phyloP scores from a whole-genome alignment of 2,888 invertebrate species.

The Diaphora mendica region DNA sequence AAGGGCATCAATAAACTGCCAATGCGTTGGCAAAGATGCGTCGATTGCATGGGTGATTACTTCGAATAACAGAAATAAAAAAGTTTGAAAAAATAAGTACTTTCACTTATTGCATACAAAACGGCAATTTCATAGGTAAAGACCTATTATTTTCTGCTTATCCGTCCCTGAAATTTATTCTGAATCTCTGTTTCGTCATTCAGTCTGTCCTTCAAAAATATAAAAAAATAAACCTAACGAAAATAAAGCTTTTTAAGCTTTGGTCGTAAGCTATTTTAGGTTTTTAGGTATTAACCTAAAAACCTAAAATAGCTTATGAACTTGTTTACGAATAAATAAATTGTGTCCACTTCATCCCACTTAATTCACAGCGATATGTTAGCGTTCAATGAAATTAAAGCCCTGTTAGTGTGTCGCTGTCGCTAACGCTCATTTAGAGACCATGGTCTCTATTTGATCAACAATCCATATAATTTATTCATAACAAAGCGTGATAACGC shows the following conservation, averaged over 20 bases:
- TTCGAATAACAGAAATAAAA: too few relatives aligned
- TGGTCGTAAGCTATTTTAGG: too few relatives aligned
- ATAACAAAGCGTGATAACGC: constrained; percentile 29
- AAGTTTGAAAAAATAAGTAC: too few relatives aligned
- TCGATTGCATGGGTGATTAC: too few relatives aligned
- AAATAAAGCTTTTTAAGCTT: too few relatives aligned
- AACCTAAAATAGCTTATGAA: background rate
- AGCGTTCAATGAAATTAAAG: background rate
- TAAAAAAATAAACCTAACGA: background rate
- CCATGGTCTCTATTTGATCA: constrained; percentile 10
- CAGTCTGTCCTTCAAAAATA: background rate
- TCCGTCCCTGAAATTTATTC: background rate
- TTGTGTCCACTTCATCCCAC: background rate
- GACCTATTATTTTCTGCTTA: background rate
- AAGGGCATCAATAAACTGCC: too few relatives aligned
- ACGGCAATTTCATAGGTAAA: too few relatives aligned
- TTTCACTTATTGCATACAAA: too few relatives aligned
- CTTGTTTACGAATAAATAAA: background rate
- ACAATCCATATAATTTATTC: constrained; percentile 29
- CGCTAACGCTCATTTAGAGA: background rate
- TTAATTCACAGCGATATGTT: background rate
- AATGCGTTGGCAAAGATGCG: too few relatives aligned
- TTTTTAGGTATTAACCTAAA: too few relatives aligned
- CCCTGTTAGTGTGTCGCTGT: constrained; percentile 8
- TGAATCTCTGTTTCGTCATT: background rate